Base-by-base conservation (phyloP, 1,140 invertebrate genomes). In the Schlechtendalia chinensis region DNA sequence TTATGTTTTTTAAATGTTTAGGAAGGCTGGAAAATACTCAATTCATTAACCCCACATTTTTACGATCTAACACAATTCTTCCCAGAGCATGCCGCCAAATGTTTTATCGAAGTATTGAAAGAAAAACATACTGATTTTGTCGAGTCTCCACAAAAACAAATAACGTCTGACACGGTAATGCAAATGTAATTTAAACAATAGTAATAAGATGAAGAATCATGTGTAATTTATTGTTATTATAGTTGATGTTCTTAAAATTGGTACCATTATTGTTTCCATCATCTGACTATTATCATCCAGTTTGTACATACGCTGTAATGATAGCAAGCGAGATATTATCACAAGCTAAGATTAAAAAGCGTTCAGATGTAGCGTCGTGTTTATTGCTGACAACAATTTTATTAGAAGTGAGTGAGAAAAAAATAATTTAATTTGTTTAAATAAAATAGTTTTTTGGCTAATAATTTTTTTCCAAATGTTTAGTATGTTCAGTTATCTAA, bases 221-320 rank as follows among this genome's bases (percentile, higher is more conserved):
- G 32, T 58, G 2, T 32, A 56, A 61, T 59, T 58, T 72, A 67
- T 81, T 82, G 83, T 84, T 83, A 83, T 88, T 88, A 81, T 85
- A 91, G 90, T 84, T 97, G 32, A 86, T 96, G 82, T 90, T 95
- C 83, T 91, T 97, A 53, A 94, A 94, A 87, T 83, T 94, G 47
- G 88, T 93, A 24, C 89, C 90, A 19, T 85, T 93, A 19, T 84
- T 97, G 50, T 98, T 93, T 86, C 92, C 95, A 19, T 92, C 94
- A 1, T 96, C 95, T 0, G 96, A 98, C 87, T 96, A 94, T 84
- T 87, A 90, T 45, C 95, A 97, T 88, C 90, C 90, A 3, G 88
- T 97, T n/a, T 91, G 91, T 45, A 96, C 94, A 14, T 94, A 95
- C 61, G 90, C 91, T 83, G 87, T 94, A 72, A 86, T 95, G 59